Base-by-base conservation (phyloP, 2,888 invertebrate species). In the Phalangium opilio region DNA sequence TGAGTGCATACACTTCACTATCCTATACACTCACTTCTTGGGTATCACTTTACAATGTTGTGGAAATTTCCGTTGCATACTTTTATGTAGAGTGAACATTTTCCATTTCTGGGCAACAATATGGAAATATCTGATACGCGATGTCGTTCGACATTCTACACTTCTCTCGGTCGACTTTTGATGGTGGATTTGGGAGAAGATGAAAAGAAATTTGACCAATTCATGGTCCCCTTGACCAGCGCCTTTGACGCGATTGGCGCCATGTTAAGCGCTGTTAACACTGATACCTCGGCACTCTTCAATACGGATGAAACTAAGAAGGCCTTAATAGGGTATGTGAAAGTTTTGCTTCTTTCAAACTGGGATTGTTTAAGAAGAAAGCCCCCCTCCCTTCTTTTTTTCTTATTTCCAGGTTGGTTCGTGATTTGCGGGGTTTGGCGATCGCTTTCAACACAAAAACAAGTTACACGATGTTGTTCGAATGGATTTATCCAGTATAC, bases 131-230 rank as follows among this genome's bases (percentile, higher is more conserved):
- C 62, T 35, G 89, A 90, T 70, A 90, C 95, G 90, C 74, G 91
- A 47, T 90, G 90, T 63, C 76, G 96, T 52, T 91, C 90, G 32
- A 89, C 90, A 76, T 87, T 98, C 70, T 98, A 98, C 70, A 91
- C 91, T 14, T 93, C 96, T 0, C 71, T 98, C 7, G 95, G 93
- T 3, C 73, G 96, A 18, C 73, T 98, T 57, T 73, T 98, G 43
- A 87, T 93, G 83, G 89, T 95, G 46, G 95, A 98, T 66, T 74
- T 96, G 43, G 91, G 93, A 0, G 96, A 98, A 65, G 96, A 96
- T 67, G 95, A 96, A 66, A 89, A 89, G 61, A 75, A 85, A 60
- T 96, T 96, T 74, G 85, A 89, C 62, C 81, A 79, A 51, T 98
- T 96, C 70, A 89, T 98, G 84, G 75, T 86, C 69, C 96, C 96